These are phyloP conservation scores for Neomonachus schauinslandi DNA, from an alignment of 2,113 vertebrate species.

Conservation along the genomic window DNA sequence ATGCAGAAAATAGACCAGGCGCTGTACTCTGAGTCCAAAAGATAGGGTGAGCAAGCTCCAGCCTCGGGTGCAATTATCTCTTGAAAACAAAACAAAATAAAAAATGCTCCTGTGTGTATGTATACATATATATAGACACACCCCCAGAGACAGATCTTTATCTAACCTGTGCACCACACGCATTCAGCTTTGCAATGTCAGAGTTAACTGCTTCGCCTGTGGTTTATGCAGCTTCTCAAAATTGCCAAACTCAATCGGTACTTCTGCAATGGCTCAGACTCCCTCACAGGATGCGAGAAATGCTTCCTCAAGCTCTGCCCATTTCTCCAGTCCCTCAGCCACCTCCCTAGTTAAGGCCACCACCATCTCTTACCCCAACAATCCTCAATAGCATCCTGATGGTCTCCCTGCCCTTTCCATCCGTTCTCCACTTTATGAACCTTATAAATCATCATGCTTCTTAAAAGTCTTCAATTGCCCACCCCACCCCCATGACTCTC, in stretches of 20 bases:
- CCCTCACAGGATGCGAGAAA: neutral
- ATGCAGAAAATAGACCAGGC: constrained; percentile 94
- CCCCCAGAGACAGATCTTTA: neutral
- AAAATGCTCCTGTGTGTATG: neutral
- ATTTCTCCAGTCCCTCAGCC: no score
- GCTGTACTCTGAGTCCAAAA: constrained; percentile 84
- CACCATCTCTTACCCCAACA: neutral
- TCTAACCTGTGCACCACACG: neutral
- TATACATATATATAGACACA: neutral
- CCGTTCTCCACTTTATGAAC: neutral
- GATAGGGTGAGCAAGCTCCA: constrained; percentile 82
- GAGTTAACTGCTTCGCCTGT: neutral
- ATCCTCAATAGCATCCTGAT: neutral
- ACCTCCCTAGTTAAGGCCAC: neutral
- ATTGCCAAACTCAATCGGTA: neutral
- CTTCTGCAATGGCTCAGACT: neutral
- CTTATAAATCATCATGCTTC: neutral
- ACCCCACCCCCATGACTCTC: neutral
- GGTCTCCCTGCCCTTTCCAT: neutral
- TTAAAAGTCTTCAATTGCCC: neutral
- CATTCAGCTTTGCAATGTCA: neutral
- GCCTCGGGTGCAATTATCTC: constrained; percentile 86
- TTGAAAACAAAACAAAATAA: constrained; percentile 57
- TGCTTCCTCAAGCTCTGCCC: neutral
- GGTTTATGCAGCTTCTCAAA: neutral